phyloP scores from a whole-genome alignment of 2,113 vertebrate species.

The Heterocephalus glaber region DNA sequence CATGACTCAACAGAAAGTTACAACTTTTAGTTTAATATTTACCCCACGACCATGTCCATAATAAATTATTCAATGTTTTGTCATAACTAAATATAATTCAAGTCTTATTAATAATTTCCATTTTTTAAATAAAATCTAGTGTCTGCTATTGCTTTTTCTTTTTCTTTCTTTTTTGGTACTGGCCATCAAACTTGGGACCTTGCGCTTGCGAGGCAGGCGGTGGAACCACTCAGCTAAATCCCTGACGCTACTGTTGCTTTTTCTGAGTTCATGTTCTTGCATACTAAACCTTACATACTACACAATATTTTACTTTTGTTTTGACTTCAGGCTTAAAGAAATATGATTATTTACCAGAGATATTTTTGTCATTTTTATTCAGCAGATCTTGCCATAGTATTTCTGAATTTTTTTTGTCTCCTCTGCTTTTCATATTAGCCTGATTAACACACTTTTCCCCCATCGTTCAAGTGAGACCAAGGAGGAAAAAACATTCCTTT shows the following conservation, averaged over 20 bases:
- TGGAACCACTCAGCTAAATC: too few species aligned
- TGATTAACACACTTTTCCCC: background rate
- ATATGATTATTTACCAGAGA: background rate
- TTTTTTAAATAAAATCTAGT: conserved; percentile 42
- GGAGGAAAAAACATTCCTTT: background rate
- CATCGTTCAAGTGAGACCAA: conserved; percentile 31
- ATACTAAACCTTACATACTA: background rate
- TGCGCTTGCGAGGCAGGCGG: too few species aligned
- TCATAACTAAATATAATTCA: background rate
- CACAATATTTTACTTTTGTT: background rate
- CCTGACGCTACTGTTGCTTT: background rate
- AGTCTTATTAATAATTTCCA: background rate
- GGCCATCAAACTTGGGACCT: too few species aligned
- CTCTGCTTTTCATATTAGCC: background rate
- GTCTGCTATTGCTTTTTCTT: background rate
- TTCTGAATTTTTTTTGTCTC: background rate
- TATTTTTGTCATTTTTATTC: background rate
- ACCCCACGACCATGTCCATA: background rate
- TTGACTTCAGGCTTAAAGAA: background rate
- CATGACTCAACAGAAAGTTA: background rate
- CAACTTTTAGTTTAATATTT: background rate
- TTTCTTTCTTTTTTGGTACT: too few species aligned
- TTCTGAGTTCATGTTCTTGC: background rate
- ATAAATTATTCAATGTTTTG: background rate
- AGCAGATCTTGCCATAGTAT: background rate